Evolutionary conservation across 2,888 invertebrate species (phyloP).

Genomic region (Chymomyza fuscimana): DNA sequence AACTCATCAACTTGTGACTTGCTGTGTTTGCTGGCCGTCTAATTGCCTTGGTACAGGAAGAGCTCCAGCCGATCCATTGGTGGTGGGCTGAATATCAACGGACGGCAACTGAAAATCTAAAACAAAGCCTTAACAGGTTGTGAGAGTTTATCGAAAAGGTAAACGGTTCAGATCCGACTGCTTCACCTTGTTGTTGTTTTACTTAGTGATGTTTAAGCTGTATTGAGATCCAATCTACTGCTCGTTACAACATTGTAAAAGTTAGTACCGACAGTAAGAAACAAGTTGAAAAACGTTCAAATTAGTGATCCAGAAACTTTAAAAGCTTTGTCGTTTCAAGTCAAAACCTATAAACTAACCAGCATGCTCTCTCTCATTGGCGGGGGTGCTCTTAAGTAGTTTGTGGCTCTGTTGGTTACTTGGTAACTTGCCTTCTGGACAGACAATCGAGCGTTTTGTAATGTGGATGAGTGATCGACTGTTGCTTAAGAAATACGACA

Average conservation of each 20-base stretch:
- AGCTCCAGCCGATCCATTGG: constrained; percentile 7
- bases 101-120: not conserved
- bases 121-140: not conserved
- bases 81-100: not conserved
- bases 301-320: constrained; percentile 71
- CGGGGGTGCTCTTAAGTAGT: constrained; percentile 50
- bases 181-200: constrained; percentile 1
- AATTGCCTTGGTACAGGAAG: constrained; percentile 63
- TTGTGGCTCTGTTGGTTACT: constrained; percentile 38
- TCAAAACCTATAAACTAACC: constrained; percentile 12
- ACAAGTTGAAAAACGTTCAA: constrained; percentile 61
- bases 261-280: constrained; percentile 45
- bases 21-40: constrained; percentile 52
- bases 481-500: constrained; percentile 14
- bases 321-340: constrained; percentile 24
- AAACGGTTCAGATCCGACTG: not conserved
- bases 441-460: constrained; percentile 38
- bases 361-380: constrained; percentile 28
- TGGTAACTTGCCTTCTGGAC: constrained; percentile 28
- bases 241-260: constrained; percentile 45
- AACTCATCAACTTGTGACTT: constrained; percentile 62
- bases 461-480: constrained; percentile 70
- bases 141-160: not conserved
- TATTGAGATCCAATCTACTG: constrained; percentile 57
- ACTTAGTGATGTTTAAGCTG: constrained; percentile 51